Conservation (phyloP, 53 echinoderm and acorn worm genomes). For the Paracentrotus lividus region DNA sequence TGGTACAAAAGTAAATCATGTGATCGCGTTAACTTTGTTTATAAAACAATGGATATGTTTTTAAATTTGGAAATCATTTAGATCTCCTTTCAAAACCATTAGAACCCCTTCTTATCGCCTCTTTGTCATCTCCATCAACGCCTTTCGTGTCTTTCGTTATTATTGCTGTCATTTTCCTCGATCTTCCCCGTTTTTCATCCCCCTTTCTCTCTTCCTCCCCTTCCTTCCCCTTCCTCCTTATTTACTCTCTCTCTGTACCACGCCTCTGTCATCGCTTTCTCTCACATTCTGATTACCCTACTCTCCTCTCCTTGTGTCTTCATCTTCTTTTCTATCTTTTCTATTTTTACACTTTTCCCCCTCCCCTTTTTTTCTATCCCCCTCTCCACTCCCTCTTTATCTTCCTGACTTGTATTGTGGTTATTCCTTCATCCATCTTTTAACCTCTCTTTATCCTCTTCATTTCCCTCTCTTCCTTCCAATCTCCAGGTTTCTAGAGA, state of each 20-base stretch:
- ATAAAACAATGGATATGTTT: background rate
- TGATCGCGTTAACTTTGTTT: background rate
- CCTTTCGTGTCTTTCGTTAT: background rate
- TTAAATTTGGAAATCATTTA: background rate
- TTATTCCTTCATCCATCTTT: background rate
- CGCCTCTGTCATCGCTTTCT: background rate
- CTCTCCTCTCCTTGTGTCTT: background rate
- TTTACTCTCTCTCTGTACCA: background rate
- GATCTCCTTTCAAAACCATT: background rate
- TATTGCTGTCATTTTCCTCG: background rate
- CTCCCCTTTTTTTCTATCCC: background rate
- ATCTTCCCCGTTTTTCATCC: background rate
- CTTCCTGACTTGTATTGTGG: too few species aligned
- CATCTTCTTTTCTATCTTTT: background rate
- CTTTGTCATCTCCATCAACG: background rate
- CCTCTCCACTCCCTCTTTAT: background rate
- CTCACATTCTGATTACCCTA: background rate
- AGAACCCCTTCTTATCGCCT: background rate
- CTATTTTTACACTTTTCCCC: background rate
- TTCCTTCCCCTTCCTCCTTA: background rate
- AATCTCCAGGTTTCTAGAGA: constrained; percentile 78
- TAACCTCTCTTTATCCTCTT: background rate
- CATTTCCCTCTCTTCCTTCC: background rate
- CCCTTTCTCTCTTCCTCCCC: background rate
- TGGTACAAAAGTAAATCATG: background rate